Evolutionary conservation across 2,888 invertebrate genomes (phyloP), one percentile per base, ranked within the genome.

Genomic region (Kuschelorhynchus macadamiae): DNA sequence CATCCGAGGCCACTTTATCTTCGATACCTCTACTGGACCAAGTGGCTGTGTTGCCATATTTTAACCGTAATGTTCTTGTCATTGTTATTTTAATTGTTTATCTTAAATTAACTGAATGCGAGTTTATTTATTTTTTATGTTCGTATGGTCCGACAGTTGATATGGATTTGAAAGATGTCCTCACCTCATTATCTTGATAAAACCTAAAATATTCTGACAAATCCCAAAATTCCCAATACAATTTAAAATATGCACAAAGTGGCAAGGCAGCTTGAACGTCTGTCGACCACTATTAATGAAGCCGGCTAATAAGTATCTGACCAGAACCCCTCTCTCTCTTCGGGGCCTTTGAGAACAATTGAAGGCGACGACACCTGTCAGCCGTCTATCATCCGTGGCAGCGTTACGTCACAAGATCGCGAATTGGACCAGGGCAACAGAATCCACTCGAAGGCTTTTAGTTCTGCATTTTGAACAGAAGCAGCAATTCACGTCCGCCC

Each of bases 321-420:
- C 49, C 50, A 42, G 52, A 52, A 12, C 47, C 25, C 64, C 59
- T 46, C 44, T 7, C 59, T 18, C 33, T 17, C 65, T 33, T 20
- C 33, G 36, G 42, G 25, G 55, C 60, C 72, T 67, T 67, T 68
- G 68, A 64, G 68, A 67, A 69, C 73, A 73, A 73, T 71, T 71
- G 72, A 71, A 53, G 67, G 67, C 70, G 72, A 68, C 68, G 79
- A 77, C 82, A 82, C 79, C 82, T 83, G 83, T 83, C 83, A 83
- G 82, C 83, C 82, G 83, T 83, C 82, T 81, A 83, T 83, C 83
- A 83, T 83, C 77, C 80, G 73, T 81, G 82, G 80, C 82, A 79
- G 76, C 79, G 78, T 81, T 81, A 83, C 83, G 83, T 83, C 83
- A 83, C 82, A 78, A 80, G 78, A 78, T 79, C 79, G 81, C 81